Conservation (phyloP, 2,113 vertebrate genomes). For the Gila orcuttii region DNA sequence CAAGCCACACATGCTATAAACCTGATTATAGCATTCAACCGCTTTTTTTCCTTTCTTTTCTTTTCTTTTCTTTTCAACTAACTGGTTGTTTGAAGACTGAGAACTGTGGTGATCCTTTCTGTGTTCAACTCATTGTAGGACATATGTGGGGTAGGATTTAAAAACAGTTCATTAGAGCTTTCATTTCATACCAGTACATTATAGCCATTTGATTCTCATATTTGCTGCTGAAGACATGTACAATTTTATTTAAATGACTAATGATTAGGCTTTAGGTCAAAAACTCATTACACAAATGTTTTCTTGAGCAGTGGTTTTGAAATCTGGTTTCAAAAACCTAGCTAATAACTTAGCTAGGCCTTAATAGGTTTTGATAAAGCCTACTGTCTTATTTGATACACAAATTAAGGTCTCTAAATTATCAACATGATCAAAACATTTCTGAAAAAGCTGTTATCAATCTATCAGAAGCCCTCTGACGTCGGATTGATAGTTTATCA, state of each 20-base stretch:
- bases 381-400: too few relatives aligned
- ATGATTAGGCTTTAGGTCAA: not conserved
- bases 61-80: not conserved
- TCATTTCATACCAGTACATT: not conserved
- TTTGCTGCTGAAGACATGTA: not conserved
- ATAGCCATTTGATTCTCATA: not conserved
- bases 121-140: not conserved
- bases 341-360: too few relatives aligned
- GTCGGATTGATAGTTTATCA: too few relatives aligned
- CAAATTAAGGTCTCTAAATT: too few relatives aligned
- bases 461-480: too few relatives aligned
- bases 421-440: too few relatives aligned
- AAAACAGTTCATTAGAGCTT: not conserved
- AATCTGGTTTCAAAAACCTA: too few relatives aligned
- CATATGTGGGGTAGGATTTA: not conserved
- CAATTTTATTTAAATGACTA: not conserved
- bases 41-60: not conserved
- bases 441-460: too few relatives aligned
- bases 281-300: not conserved
- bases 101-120: not conserved
- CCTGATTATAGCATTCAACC: not conserved
- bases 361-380: too few relatives aligned
- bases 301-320: too few relatives aligned
- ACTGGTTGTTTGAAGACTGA: not conserved
- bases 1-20: conserved; percentile 32